Conservation (phyloP, 37 sponge, comb jelly and placozoan species). For the Aplysina aerophoba region DNA sequence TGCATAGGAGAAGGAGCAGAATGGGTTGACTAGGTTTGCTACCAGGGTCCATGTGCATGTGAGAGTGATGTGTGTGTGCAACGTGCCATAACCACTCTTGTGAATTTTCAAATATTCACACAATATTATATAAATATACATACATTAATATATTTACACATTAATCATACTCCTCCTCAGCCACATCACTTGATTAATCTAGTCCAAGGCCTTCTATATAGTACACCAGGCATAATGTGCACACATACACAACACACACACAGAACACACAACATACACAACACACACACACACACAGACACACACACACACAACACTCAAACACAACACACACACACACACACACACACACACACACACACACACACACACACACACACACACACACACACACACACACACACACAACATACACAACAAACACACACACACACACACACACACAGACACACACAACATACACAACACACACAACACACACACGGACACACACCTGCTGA, state of each 20-base stretch:
- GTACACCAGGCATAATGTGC: background rate
- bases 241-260: background rate
- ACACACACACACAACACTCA: background rate
- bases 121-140: background rate
- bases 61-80: too few relatives aligned
- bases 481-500: slow-evolving; percentile 9
- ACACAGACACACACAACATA: slow-evolving; percentile 22
- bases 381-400: slow-evolving; percentile 26
- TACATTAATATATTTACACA: background rate
- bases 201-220: too few relatives aligned
- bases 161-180: too few relatives aligned
- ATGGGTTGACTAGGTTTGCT: too few relatives aligned
- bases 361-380: slow-evolving; percentile 26
- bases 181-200: too few relatives aligned
- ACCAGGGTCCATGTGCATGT: too few relatives aligned
- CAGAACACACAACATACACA: background rate
- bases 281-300: background rate
- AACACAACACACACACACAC: slow-evolving; percentile 22
- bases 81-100: too few relatives aligned
- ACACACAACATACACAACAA: slow-evolving; percentile 15
- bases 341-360: slow-evolving; percentile 33
- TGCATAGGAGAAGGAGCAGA: too few relatives aligned
- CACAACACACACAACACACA: slow-evolving; percentile 26
- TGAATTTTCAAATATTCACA: too few relatives aligned
- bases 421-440: slow-evolving; percentile 18